Conservation (phyloP, 2,888 invertebrate genomes). For the Prosapia bicincta region DNA sequence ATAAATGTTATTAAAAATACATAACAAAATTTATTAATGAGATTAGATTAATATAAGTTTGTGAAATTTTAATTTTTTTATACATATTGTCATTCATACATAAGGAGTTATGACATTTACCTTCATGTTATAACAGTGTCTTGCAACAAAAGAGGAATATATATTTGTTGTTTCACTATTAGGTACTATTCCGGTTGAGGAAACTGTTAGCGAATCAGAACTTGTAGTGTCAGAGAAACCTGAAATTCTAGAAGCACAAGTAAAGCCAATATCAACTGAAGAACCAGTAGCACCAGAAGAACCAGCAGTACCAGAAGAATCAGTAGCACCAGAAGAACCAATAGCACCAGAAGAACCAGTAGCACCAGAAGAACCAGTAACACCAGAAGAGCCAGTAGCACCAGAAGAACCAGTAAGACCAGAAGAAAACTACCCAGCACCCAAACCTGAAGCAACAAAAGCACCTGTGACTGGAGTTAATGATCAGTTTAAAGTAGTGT, state of each 20-base stretch:
- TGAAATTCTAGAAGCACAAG: neutral
- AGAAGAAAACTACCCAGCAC: neutral
- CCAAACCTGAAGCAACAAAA: neutral
- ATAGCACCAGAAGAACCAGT: neutral
- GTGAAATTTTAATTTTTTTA: too few species aligned
- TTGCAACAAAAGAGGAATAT: too few species aligned
- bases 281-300: neutral
- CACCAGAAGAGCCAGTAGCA: neutral
- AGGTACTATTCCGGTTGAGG: neutral
- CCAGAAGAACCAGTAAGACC: neutral
- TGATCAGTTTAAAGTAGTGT: conserved; percentile 70
- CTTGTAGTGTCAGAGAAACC: conserved; percentile 25
- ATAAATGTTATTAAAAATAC: too few species aligned
- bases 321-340: neutral
- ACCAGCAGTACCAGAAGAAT: neutral
- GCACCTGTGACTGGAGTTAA: conserved; percentile 18
- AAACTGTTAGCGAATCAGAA: neutral
- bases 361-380: neutral
- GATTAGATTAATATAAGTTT: too few species aligned
- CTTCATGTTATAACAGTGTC: too few species aligned
- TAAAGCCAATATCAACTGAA: conserved; percentile 11
- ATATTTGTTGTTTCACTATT: too few species aligned
- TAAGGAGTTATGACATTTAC: too few species aligned
- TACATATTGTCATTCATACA: too few species aligned
- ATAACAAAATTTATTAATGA: too few species aligned